phyloP scores from a whole-genome alignment of 2,888 invertebrate genomes.

The Agapostemon virescens region DNA sequence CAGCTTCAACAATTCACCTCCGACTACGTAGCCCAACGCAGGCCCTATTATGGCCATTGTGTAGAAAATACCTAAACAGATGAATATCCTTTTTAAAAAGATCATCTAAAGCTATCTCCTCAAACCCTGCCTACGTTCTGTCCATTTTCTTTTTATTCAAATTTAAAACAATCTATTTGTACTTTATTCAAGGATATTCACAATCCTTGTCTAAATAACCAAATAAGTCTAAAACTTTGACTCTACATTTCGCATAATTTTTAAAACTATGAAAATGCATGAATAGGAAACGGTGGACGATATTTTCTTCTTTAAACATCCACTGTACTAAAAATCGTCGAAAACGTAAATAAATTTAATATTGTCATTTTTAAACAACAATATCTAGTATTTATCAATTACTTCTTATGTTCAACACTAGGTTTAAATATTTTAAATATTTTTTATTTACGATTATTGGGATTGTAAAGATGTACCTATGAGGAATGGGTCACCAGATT shows the following conservation, averaged over 20 bases:
- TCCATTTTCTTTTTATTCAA: neutral
- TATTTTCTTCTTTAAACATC: neutral
- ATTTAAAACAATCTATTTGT: neutral
- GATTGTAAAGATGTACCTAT: too few species aligned
- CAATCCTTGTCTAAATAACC: too few species aligned
- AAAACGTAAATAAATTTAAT: neutral
- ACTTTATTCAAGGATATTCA: neutral
- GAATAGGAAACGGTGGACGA: neutral
- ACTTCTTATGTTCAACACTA: too few species aligned
- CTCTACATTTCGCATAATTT: too few species aligned
- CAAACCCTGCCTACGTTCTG: too few species aligned
- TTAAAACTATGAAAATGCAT: neutral
- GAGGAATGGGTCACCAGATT: too few species aligned
- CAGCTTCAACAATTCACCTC: conserved; percentile 89
- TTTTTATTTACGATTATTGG: too few species aligned
- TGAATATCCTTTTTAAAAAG: neutral
- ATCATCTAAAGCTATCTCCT: neutral
- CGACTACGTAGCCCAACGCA: conserved; percentile 91
- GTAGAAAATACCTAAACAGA: conserved; percentile 87
- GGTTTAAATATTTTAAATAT: too few species aligned
- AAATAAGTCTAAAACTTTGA: too few species aligned
- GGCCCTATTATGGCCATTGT: conserved; percentile 92
- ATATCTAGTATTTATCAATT: too few species aligned
- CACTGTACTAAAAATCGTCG: neutral
- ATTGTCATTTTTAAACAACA: too few species aligned